phyloP scores from a whole-genome alignment of 2,888 invertebrate species.

The Heliothis peltigera region DNA sequence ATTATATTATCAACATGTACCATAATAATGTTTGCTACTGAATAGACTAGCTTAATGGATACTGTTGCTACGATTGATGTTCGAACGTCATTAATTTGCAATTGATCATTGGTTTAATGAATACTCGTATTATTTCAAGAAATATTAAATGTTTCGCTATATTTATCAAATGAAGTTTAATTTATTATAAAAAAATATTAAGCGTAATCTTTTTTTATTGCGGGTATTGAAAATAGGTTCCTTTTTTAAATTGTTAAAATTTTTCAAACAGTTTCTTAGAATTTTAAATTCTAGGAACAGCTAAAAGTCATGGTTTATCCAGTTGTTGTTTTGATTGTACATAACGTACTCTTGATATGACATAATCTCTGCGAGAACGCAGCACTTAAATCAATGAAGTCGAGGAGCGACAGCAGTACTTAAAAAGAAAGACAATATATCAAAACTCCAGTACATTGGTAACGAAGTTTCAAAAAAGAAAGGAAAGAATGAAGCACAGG shows the following conservation, averaged over 20 bases:
- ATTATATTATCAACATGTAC: slow-evolving; percentile 24
- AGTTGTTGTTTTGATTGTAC: slow-evolving; percentile 31
- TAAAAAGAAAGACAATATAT: slow-evolving; percentile 47
- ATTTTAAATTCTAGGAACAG: too few species aligned
- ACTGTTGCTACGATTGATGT: not conserved
- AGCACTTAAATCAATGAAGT: slow-evolving; percentile 47
- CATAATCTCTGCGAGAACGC: slow-evolving; percentile 26
- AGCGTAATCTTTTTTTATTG: too few species aligned
- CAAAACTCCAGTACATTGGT: slow-evolving; percentile 44
- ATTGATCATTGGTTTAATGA: too few species aligned
- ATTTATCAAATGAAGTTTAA: too few species aligned
- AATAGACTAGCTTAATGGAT: not conserved
- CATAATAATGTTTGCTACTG: slow-evolving; percentile 6
- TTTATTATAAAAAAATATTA: too few species aligned
- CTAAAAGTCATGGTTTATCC: slow-evolving; percentile 28
- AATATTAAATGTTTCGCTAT: too few species aligned
- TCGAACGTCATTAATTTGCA: not conserved
- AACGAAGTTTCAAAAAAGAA: slow-evolving; percentile 54
- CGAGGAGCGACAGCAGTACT: slow-evolving; percentile 34
- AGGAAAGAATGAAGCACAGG: slow-evolving; percentile 34
- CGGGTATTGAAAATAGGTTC: too few species aligned
- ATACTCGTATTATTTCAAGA: too few species aligned
- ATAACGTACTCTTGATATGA: slow-evolving; percentile 29
- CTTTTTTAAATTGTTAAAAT: too few species aligned
- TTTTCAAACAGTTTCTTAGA: too few species aligned